Evolutionary conservation across 2,113 vertebrate species (phyloP).

Genomic region (Corythaixoides concolor): DNA sequence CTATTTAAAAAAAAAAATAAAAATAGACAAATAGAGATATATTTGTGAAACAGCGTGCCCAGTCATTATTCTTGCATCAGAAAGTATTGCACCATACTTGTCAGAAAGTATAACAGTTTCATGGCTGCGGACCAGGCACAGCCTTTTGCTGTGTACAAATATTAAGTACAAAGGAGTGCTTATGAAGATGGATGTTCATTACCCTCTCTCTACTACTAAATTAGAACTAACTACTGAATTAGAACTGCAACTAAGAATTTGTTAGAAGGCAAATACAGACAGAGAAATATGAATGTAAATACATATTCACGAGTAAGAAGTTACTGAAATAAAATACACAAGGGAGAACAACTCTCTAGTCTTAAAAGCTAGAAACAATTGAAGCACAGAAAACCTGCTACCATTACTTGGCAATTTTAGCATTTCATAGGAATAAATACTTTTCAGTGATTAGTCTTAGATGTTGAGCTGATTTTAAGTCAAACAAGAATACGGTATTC

Average conservation of each 20-base stretch:
- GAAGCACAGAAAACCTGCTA: not conserved
- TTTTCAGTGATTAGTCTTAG: not conserved
- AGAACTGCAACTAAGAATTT: not conserved
- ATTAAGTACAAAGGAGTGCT: rapidly evolving
- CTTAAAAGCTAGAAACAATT: not conserved
- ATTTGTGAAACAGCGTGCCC: not conserved
- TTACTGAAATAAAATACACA: not conserved
- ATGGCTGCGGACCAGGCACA: not conserved
- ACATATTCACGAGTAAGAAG: not conserved
- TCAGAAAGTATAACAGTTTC: not conserved
- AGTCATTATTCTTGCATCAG: not conserved
- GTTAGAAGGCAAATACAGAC: not conserved
- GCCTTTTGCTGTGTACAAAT: not conserved
- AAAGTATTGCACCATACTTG: no score
- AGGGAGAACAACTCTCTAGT: not conserved
- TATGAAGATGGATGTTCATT: not conserved
- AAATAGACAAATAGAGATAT: not conserved
- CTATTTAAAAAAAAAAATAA: not conserved
- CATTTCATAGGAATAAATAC: not conserved
- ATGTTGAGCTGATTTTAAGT: not conserved
- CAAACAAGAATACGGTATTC: not conserved
- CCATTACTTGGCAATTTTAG: not conserved
- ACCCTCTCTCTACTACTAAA: not conserved
- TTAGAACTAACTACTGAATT: not conserved
- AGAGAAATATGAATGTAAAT: conserved; percentile 2